phyloP scores from a whole-genome alignment of 2,888 invertebrate genomes.

The Platypus cylindrus region DNA sequence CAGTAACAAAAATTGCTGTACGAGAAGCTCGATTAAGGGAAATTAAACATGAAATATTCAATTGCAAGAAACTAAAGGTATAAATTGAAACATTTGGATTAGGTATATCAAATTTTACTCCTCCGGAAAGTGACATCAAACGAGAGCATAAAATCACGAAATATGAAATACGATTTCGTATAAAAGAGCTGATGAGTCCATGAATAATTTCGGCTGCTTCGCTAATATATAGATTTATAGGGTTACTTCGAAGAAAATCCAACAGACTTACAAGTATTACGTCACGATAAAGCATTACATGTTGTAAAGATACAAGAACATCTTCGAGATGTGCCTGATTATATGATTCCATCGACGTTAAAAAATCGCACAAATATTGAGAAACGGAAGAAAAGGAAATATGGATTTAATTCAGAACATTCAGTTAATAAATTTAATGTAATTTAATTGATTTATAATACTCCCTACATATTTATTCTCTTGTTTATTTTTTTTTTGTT shows the following conservation, averaged over 20 bases:
- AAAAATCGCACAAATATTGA: slow-evolving; percentile 48
- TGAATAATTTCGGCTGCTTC: too few species aligned
- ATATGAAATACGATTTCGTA: too few species aligned
- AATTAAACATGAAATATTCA: slow-evolving; percentile 86
- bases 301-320: slow-evolving; percentile 75
- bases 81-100: too few species aligned
- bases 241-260: slow-evolving; percentile 90
- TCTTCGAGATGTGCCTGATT: slow-evolving; percentile 84
- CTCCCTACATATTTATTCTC: too few species aligned
- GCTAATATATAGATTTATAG: slow-evolving; percentile 39
- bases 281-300: slow-evolving; percentile 76
- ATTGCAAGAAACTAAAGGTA: slow-evolving; percentile 80
- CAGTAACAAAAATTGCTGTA: slow-evolving; percentile 86
- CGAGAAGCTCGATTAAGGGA: slow-evolving; percentile 90
- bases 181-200: too few species aligned
- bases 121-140: too few species aligned
- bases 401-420: slow-evolving; percentile 20
- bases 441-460: too few species aligned
- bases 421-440: slow-evolving; percentile 22
- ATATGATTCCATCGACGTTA: slow-evolving; percentile 69
- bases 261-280: slow-evolving; percentile 67
- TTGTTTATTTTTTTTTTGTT: slow-evolving; percentile 15
- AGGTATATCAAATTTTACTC: too few species aligned
- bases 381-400: slow-evolving; percentile 24
- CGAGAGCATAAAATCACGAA: too few species aligned